phyloP scores from a whole-genome alignment of 2,888 invertebrate genomes.

The Mesorhabditis sp. region DNA sequence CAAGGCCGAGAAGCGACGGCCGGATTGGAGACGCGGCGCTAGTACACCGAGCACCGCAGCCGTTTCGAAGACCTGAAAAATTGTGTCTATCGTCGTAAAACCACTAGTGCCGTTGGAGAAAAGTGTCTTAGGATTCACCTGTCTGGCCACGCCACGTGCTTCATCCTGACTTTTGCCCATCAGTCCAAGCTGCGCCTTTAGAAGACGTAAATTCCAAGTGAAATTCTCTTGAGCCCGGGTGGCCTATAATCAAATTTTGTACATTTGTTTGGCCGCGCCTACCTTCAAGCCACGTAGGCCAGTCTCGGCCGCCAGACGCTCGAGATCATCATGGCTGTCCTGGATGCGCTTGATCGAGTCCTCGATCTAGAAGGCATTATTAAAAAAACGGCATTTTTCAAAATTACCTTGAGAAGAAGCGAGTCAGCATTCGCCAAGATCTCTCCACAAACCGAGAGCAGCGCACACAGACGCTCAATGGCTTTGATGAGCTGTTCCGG shows the following conservation, averaged over 20 bases:
- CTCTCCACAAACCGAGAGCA: constrained; percentile 40
- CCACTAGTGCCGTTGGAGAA: not conserved
- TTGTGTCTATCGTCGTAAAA: not conserved
- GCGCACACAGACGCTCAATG: constrained; percentile 43
- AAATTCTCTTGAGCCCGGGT: constrained; percentile 63
- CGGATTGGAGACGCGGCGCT: constrained; percentile 13
- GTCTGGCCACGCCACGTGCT: constrained; percentile 63
- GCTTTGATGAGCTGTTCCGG: constrained; percentile 54
- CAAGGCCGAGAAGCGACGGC: not conserved
- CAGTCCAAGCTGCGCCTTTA: constrained; percentile 65
- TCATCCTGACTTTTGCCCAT: constrained; percentile 63
- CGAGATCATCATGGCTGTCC: constrained; percentile 62
- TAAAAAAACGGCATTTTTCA: not conserved
- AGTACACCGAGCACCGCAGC: constrained; percentile 35
- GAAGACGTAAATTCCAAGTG: constrained; percentile 65
- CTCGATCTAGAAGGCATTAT: constrained; percentile 41
- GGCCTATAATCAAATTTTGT: constrained; percentile 9
- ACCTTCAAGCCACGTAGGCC: constrained; percentile 64
- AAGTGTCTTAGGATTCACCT: constrained; percentile 58
- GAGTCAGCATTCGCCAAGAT: constrained; percentile 37
- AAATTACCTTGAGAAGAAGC: constrained; percentile 32
- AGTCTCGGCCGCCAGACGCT: constrained; percentile 59
- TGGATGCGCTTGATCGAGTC: constrained; percentile 50
- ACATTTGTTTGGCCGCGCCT: not conserved
- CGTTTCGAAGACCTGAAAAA: constrained; percentile 37